Base-by-base conservation (phyloP, 2,113 vertebrate genomes). In the Osmerus eperlanus region DNA sequence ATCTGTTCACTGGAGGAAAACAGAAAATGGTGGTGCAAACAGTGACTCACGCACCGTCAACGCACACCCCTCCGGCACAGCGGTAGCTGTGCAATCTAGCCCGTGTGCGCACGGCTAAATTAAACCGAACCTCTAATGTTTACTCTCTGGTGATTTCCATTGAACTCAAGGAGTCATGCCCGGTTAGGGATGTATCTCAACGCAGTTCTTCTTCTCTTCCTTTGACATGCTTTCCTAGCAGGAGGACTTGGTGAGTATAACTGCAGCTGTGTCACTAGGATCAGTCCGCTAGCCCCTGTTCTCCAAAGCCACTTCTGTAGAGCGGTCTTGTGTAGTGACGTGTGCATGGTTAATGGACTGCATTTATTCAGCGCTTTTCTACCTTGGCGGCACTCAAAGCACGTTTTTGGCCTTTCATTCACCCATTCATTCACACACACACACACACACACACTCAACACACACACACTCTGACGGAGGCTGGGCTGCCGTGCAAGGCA, bases 201-300 rank as follows among this genome's bases (percentile, higher is more conserved):
- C 62, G 41, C 32, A 58, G 25, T 53, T 71, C 67, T 67, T 81
- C 78, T 81, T 60, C 52, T 72, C 77, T 76, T 80, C 65, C 32
- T 83, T 82, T 84, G 64, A 56, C 82, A 84, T 86, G 87, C 90
- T 76, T 83, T 76, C 28, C 85, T 80, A 78, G 66, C 79, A 93
- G 91, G 88, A 91, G 71, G 90, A 89, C 62, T 83, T 94, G 92
- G 92, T 94, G 86, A 94, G 89, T 92, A 88, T 69, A 12, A 5
- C 58, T 58, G 19, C 55, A 58, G 55, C 55, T 25, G n/a, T 19
- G 9, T 60, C n/a, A 13, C 23, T 6, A 16, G 16, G 60, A 14
- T 29, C 8, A 5, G 60, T 62, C 60, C 28, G 21, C 25, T 28
- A 3, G 25, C 25, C 25, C 25, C 25, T 28, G 25, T 3, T 3